phyloP scores from a whole-genome alignment of 1,140 invertebrate species.

The Chymomyza costata region DNA sequence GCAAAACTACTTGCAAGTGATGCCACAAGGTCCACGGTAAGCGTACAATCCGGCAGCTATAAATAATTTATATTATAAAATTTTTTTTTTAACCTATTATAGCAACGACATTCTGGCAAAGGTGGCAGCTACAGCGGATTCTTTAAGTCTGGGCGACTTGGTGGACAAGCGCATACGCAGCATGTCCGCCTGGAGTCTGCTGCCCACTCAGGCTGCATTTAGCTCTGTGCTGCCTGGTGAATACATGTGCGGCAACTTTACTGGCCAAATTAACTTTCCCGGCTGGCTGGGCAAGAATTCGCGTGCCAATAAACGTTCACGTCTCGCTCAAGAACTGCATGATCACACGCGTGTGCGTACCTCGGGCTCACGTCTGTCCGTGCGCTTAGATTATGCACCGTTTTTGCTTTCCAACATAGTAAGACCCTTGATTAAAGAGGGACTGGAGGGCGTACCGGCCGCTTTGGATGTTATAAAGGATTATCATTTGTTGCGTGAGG shows the following conservation, averaged over 20 bases:
- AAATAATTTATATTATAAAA: slow-evolving; percentile 33
- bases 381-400: slow-evolving; percentile 89
- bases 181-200: slow-evolving; percentile 89
- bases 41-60: not conserved
- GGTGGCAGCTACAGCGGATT: slow-evolving; percentile 87
- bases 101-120: slow-evolving; percentile 80
- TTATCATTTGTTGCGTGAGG: slow-evolving; percentile 92
- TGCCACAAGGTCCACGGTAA: slow-evolving; percentile 82
- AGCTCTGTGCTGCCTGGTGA: slow-evolving; percentile 93
- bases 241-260: slow-evolving; percentile 86
- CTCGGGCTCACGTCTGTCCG: slow-evolving; percentile 84
- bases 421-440: slow-evolving; percentile 82
- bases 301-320: slow-evolving; percentile 85
- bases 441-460: slow-evolving; percentile 82
- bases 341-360: slow-evolving; percentile 88
- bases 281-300: slow-evolving; percentile 98
- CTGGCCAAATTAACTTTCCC: slow-evolving; percentile 91
- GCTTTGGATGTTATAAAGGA: slow-evolving; percentile 86
- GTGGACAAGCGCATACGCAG: slow-evolving; percentile 88
- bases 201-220: slow-evolving; percentile 94
- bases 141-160: slow-evolving; percentile 90
- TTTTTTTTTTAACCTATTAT: slow-evolving; percentile 8
- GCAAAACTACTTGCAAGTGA: slow-evolving; percentile 93
- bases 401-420: slow-evolving; percentile 84
- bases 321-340: slow-evolving; percentile 89